Conservation (phyloP, 1,140 invertebrate genomes). For the Trachymyrmex cornetzi region DNA sequence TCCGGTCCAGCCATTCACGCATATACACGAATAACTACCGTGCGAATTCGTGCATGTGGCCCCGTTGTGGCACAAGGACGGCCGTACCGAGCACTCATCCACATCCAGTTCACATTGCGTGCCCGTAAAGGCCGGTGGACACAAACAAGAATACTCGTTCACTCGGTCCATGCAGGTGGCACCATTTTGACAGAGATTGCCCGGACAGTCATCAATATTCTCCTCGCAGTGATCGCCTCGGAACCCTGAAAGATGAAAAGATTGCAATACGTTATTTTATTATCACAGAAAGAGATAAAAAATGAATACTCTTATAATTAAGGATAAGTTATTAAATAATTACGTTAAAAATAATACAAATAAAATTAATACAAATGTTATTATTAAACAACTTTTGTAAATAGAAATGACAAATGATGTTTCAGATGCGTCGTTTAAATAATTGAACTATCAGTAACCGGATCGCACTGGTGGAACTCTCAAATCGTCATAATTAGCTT, state of each 20-base stretch:
- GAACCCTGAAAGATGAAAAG: conserved; percentile 90
- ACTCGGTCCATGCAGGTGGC: conserved; percentile 96
- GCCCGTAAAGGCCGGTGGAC: conserved; percentile 95
- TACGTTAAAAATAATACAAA: not conserved
- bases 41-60: conserved; percentile 97
- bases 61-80: conserved; percentile 96
- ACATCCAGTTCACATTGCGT: conserved; percentile 93
- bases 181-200: conserved; percentile 96
- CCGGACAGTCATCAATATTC: conserved; percentile 96
- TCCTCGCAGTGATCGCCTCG: conserved; percentile 95
- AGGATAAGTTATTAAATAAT: not conserved
- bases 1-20: conserved; percentile 98
- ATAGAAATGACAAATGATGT: not conserved
- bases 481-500: conserved; percentile 29
- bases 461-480: not conserved
- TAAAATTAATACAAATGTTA: not conserved
- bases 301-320: no score
- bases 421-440: not conserved
- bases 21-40: conserved; percentile 97
- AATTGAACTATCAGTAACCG: not conserved
- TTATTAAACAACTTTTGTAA: no score
- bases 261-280: conserved; percentile 46
- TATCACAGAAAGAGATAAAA: no score
- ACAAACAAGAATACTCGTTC: conserved; percentile 95
- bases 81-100: conserved; percentile 93